Evolutionary conservation across 2,113 vertebrate genomes (phyloP), one percentile per base, ranked within the genome.

Genomic region (Saguinus midas): DNA sequence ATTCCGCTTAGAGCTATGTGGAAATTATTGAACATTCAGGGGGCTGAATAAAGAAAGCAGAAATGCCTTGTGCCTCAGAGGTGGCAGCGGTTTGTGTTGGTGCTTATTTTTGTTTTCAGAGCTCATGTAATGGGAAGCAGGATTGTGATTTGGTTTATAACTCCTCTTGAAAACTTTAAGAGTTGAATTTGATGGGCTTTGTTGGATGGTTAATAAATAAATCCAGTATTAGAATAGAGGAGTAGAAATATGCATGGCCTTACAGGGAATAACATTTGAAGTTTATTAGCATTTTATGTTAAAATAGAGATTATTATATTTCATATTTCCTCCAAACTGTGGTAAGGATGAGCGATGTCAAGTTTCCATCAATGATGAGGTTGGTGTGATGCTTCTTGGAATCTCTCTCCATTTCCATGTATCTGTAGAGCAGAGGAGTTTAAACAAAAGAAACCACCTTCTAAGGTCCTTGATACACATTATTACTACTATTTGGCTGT

Each of bases 371-470:
- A 40, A 52, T 94, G 4, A 16, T 75, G 78, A 79, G 88, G 55
- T 20, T 91, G n/a, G 27, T 61, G 27, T 61, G 79, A 52, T 87
- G 73, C 18, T 94, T 97, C 70, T 94, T 12, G 55, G 72, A 64
- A 75, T 95, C 72, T 43, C 1, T 68, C 64, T 94, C 79, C 25
- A 37, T 89, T 90, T 68, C 58, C 50, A 29, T 85, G 83, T 84
- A 55, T 94, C 94, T 2, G 0, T 72, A 96, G 35, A 89, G 92
- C 68, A 70, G 50, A 94, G 78, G 82, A 97, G 83, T 96, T 94
- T n/a, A 91, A 93, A 96, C 96, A 48, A 96, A 97, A 98, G 97
- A 97, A 97, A 85, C 61, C 14, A 64, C 96, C 84, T 55, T 81
- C 27, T 78, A 0, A 95, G 1, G 93, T 81, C 78, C 27, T 96